Conservation (phyloP, 2,113 vertebrate species). For the Macroglossus sobrinus region DNA sequence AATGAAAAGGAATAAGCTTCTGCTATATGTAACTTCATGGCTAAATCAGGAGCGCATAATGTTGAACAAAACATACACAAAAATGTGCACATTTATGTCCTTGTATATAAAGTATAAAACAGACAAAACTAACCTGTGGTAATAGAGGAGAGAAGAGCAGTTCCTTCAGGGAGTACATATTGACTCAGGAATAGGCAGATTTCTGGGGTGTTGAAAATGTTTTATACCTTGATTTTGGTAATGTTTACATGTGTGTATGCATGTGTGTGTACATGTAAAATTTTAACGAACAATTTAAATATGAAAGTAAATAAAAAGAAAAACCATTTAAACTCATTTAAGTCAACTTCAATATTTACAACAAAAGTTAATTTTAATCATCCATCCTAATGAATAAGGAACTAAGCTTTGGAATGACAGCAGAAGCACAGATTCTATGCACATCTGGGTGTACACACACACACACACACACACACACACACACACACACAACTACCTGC, state of each 20-base stretch:
- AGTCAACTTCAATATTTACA: neutral
- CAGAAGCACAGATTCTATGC: neutral
- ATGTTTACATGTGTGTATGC: neutral
- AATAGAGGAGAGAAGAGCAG: neutral
- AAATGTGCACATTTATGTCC: neutral
- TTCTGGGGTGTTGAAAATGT: neutral
- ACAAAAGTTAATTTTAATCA: neutral
- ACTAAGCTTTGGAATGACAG: neutral
- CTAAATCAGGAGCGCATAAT: neutral
- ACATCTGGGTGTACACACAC: neutral
- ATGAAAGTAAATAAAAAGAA: neutral
- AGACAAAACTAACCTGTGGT: neutral
- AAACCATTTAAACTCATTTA: neutral
- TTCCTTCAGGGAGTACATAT: neutral
- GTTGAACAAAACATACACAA: neutral
- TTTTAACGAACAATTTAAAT: neutral
- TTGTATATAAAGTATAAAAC: neutral
- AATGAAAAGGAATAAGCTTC: neutral
- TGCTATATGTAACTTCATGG: neutral
- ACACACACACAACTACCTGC: neutral
- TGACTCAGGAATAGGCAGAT: neutral
- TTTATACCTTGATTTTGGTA: neutral
- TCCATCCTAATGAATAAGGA: neutral
- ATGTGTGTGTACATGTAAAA: neutral
- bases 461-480: neutral